Conservation (phyloP, 2,797 vertebrate genomes). For the Myiotriccus ornatus region DNA sequence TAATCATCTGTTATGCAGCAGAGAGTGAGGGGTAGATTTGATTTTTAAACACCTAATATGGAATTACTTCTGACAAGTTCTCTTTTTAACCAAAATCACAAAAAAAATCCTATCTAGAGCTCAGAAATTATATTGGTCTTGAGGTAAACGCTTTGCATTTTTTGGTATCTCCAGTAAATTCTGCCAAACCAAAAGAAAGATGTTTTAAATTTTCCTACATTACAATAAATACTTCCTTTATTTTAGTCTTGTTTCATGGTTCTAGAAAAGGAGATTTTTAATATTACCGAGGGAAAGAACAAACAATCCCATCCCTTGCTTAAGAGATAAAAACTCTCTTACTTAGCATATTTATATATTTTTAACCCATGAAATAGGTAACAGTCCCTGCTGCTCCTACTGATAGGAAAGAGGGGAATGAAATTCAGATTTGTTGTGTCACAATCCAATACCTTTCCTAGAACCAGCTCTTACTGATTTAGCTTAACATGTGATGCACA, state of each 20-base stretch:
- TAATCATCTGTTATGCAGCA: not conserved
- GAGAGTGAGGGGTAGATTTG: not conserved
- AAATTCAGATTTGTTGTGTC: not conserved
- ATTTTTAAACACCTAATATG: not conserved
- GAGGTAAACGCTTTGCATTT: not conserved
- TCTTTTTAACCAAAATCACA: not conserved
- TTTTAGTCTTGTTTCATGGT: not conserved
- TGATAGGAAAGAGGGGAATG: not conserved
- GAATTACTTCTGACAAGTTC: not conserved
- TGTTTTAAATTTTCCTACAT: not conserved
- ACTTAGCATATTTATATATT: not conserved
- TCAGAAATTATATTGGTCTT: not conserved
- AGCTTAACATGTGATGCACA: rapidly evolving
- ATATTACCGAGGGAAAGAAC: not conserved
- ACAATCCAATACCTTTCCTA: not conserved
- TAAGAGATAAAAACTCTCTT: not conserved
- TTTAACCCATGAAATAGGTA: not conserved
- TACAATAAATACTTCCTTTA: not conserved
- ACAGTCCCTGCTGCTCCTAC: not conserved
- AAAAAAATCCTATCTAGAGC: not conserved
- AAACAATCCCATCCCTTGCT: not conserved
- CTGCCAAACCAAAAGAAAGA: not conserved
- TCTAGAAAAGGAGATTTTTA: not conserved
- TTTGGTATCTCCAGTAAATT: not conserved
- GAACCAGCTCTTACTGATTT: not conserved